These are phyloP conservation scores for Xylota segnis DNA, from an alignment of 2,888 invertebrate species.

Conservation along the genomic window DNA sequence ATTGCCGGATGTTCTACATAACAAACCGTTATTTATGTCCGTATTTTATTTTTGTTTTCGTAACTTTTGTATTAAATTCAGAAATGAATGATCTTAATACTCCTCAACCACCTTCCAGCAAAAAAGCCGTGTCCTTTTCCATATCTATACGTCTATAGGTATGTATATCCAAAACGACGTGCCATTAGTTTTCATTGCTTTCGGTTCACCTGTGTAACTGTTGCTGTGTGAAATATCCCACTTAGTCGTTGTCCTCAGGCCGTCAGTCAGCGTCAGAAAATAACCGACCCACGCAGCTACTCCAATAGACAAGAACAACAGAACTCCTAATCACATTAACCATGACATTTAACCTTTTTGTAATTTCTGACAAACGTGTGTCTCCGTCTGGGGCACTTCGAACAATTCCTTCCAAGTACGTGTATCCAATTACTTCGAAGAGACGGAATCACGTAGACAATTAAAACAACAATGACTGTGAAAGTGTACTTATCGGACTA, in stretches of 20 bases:
- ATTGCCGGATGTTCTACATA: slow-evolving; percentile 3
- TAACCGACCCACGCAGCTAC: slow-evolving; percentile 41
- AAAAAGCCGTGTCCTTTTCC: slow-evolving; percentile 8
- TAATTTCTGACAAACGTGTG: slow-evolving; percentile 23
- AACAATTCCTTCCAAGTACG: slow-evolving; percentile 31
- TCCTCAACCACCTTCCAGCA: background rate
- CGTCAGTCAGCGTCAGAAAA: background rate
- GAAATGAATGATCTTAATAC: background rate
- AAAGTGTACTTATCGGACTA: slow-evolving; percentile 66
- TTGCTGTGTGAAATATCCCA: slow-evolving; percentile 34
- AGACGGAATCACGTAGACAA: slow-evolving; percentile 69
- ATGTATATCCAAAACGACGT: background rate
- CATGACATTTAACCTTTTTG: slow-evolving; percentile 65
- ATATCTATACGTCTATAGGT: background rate
- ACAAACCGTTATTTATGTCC: slow-evolving; percentile 15
- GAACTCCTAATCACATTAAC: slow-evolving; percentile 64
- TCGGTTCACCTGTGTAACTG: slow-evolving; percentile 28
- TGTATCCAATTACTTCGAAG: slow-evolving; percentile 66
- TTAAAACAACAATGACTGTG: slow-evolving; percentile 66
- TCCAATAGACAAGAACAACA: slow-evolving; percentile 37
- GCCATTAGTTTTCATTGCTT: slow-evolving; percentile 36
- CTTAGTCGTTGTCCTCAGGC: slow-evolving; percentile 18
- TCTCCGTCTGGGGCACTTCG: slow-evolving; percentile 10
- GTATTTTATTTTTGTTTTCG: slow-evolving; percentile 7
- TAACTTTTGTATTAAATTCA: slow-evolving; percentile 1